phyloP scores from a whole-genome alignment of 2,797 vertebrate genomes.

The Gambelia wislizenii region DNA sequence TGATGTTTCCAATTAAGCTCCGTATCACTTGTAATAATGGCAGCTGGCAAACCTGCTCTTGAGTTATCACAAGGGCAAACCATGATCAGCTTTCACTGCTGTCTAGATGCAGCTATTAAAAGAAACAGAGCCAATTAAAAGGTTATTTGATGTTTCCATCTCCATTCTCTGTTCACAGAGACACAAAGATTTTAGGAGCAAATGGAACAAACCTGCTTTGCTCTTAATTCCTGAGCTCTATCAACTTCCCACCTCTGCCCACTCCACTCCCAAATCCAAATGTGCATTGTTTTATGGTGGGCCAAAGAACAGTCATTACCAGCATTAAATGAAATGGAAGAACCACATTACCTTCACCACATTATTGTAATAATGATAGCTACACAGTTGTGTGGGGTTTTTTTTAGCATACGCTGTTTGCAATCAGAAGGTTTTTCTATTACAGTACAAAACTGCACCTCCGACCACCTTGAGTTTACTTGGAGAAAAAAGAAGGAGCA shows the following conservation, averaged over 20 bases:
- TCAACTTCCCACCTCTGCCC: neutral
- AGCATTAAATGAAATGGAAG: neutral
- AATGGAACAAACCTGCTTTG: neutral
- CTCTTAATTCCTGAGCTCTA: neutral
- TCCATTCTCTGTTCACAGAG: neutral
- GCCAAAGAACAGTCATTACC: neutral
- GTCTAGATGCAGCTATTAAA: neutral
- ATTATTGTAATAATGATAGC: neutral
- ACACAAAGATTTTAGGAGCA: neutral
- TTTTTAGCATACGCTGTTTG: neutral
- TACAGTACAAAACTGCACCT: neutral
- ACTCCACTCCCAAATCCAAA: neutral
- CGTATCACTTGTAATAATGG: neutral
- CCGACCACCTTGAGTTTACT: neutral
- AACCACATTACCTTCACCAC: neutral
- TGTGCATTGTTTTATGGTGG: neutral
- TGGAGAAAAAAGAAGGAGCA: too few species aligned
- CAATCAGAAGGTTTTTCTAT: neutral
- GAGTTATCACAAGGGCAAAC: slow-evolving; percentile 13
- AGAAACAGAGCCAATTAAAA: neutral
- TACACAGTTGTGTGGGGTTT: neutral
- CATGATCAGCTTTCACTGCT: neutral
- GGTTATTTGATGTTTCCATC: slow-evolving; percentile 5
- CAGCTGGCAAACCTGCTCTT: neutral
- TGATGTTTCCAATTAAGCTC: neutral